Conservation (phyloP, 2,888 invertebrate genomes). For the Cryptocheilus praepositus region DNA sequence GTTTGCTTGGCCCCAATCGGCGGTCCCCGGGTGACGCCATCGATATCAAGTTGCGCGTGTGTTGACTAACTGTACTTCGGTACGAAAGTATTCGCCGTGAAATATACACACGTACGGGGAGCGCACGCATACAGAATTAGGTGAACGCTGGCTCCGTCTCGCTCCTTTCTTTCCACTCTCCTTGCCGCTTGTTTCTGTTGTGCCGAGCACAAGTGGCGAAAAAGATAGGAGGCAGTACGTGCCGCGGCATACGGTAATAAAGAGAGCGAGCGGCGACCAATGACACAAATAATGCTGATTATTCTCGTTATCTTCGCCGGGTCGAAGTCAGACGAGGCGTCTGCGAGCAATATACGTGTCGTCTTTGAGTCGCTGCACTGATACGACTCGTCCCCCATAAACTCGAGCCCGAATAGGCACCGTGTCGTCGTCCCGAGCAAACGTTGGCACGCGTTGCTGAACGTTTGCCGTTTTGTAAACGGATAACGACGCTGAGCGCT, state of each 20-base stretch:
- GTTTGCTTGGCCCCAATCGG: slow-evolving; percentile 46
- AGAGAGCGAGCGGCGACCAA: slow-evolving; percentile 18
- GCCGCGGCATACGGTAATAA: slow-evolving; percentile 21
- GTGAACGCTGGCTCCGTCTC: slow-evolving; percentile 1
- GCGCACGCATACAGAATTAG: neutral
- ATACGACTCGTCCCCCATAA: no score
- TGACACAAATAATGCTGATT: slow-evolving; percentile 38
- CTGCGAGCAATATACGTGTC: neutral
- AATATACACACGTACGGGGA: neutral
- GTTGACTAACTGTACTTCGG: slow-evolving; percentile 64
- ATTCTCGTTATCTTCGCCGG: slow-evolving; percentile 27
- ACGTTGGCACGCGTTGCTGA: neutral
- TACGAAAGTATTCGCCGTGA: slow-evolving; percentile 37
- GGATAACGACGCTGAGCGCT: no score
- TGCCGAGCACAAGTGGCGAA: slow-evolving; percentile 13
- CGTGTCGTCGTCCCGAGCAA: neutral
- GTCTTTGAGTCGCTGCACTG: no score
- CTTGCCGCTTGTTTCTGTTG: slow-evolving; percentile 4
- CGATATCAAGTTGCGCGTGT: slow-evolving; percentile 58
- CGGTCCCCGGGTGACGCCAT: slow-evolving; percentile 54
- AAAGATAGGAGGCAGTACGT: slow-evolving; percentile 20
- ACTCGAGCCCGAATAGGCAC: neutral
- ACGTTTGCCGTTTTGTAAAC: no score
- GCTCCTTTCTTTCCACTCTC: no score
- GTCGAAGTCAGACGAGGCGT: slow-evolving; percentile 3